Percentiles rank a stretch among this genome's conserved stretches.
Evolutionary conservation across 2,888 invertebrate species (phyloP).

Genomic region (Temnothorax rugatulus): DNA sequence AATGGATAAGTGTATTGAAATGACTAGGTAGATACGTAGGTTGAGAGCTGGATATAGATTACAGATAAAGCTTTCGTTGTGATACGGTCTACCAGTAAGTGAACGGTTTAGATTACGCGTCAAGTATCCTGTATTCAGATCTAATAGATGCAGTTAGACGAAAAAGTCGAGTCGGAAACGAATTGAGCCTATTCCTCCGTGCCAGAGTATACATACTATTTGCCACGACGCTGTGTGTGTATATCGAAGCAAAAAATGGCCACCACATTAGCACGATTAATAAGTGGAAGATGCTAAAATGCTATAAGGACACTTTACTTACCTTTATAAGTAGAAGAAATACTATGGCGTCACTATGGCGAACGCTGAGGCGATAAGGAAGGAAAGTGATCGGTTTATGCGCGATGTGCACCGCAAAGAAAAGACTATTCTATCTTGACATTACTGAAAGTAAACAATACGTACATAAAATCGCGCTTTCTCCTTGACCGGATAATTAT

Average conservation of each 20-base stretch:
- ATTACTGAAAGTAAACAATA: constrained; percentile 51
- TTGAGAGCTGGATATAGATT: background rate
- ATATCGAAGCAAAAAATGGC: background rate
- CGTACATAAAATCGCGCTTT: background rate
- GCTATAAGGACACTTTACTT: background rate
- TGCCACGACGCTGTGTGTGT: background rate
- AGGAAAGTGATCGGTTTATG: background rate
- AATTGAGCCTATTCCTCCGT: constrained; percentile 11
- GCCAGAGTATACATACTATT: constrained; percentile 24
- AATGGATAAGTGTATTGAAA: background rate
- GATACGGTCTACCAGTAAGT: background rate
- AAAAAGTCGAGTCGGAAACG: background rate
- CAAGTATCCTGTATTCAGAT: constrained; percentile 15
- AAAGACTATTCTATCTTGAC: constrained; percentile 5
- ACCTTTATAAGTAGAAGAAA: constrained; percentile 4
- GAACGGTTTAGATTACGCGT: constrained; percentile 5
- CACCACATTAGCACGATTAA: background rate
- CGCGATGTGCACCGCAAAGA: background rate
- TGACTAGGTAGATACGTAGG: background rate
- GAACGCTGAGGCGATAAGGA: background rate
- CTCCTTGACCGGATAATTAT: constrained; percentile 4
- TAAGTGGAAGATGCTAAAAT: constrained; percentile 9
- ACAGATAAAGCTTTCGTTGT: constrained; percentile 19
- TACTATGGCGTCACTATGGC: background rate
- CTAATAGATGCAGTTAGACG: background rate